Evolutionary conservation across 2,113 vertebrate species (phyloP).

Genomic region (Ictidomys tridecemlineatus): DNA sequence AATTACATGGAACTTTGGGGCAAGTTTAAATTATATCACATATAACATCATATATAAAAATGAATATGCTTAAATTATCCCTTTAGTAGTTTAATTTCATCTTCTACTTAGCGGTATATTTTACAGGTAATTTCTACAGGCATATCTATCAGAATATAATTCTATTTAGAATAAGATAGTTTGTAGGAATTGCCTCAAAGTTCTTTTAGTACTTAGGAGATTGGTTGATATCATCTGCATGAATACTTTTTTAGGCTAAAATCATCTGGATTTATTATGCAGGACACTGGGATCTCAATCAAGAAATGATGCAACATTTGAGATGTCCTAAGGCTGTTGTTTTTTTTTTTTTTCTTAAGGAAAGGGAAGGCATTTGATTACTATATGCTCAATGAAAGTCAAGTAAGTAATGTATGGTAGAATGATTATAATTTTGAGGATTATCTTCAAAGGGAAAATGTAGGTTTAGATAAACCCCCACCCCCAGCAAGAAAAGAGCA

Average conservation of each 20-base stretch:
- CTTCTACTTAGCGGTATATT: neutral
- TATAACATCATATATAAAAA: slow-evolving; percentile 12
- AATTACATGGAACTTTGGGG: neutral
- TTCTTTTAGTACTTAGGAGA: slow-evolving; percentile 50
- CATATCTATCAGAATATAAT: neutral
- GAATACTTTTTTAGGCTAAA: slow-evolving; percentile 49
- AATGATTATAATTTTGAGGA: slow-evolving; percentile 26
- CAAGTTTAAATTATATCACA: neutral
- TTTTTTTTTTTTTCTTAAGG: slow-evolving; percentile 63
- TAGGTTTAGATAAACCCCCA: neutral
- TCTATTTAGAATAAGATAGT: slow-evolving; percentile 9
- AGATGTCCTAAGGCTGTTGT: slow-evolving; percentile 8
- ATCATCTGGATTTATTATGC: slow-evolving; percentile 65
- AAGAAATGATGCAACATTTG: slow-evolving; percentile 57
- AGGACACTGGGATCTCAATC: slow-evolving; percentile 70
- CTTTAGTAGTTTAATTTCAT: neutral
- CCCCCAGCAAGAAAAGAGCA: neutral
- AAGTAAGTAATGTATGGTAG: neutral
- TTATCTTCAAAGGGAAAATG: slow-evolving; percentile 49
- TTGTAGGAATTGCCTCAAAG: neutral
- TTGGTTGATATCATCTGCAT: neutral
- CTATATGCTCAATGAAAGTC: neutral
- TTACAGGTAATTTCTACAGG: neutral
- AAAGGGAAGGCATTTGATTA: slow-evolving; percentile 48
- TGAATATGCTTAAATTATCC: slow-evolving; percentile 2